These are phyloP conservation scores for Phenganax subtilis DNA, from an alignment of 92 coral and sea anemone genomes.

Conservation along the genomic window DNA sequence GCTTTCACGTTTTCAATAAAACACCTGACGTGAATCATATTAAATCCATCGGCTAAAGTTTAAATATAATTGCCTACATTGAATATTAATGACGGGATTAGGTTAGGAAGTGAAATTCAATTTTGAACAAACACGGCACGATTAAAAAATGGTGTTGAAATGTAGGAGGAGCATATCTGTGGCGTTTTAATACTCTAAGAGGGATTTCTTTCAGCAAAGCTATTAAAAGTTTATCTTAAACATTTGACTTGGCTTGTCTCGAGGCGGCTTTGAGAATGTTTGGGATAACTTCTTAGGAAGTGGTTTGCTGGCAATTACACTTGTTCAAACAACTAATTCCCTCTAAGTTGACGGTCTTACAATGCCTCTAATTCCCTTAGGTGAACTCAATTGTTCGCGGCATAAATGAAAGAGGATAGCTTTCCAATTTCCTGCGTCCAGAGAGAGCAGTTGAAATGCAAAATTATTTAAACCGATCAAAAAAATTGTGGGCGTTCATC, in stretches of 20 bases:
- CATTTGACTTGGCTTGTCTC: not conserved
- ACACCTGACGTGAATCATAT: slow-evolving; percentile 21
- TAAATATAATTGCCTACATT: slow-evolving; percentile 21
- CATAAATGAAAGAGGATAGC: slow-evolving; percentile 29
- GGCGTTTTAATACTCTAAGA: slow-evolving; percentile 4
- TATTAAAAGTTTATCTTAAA: slow-evolving; percentile 11
- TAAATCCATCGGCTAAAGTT: slow-evolving; percentile 22
- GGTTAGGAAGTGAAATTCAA: slow-evolving; percentile 6
- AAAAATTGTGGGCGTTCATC: slow-evolving; percentile 23
- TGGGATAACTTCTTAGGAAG: slow-evolving; percentile 32
- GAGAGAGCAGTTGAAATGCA: not conserved
- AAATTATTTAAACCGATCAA: slow-evolving; percentile 15
- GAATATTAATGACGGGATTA: slow-evolving; percentile 30
- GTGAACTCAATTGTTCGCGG: slow-evolving; percentile 34
- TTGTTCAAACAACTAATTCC: slow-evolving; percentile 23
- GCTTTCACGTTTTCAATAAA: slow-evolving; percentile 31
- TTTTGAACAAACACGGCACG: slow-evolving; percentile 13
- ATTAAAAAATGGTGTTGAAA: slow-evolving; percentile 15
- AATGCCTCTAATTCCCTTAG: slow-evolving; percentile 18
- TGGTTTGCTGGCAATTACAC: slow-evolving; percentile 32
- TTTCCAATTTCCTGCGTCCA: slow-evolving; percentile 30
- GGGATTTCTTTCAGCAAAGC: not conserved
- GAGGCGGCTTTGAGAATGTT: slow-evolving; percentile 14
- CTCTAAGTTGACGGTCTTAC: slow-evolving; percentile 29
- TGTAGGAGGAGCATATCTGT: not conserved